Evolutionary conservation across 1,140 invertebrate species (phyloP).

Genomic region (Tenebrio molitor): DNA sequence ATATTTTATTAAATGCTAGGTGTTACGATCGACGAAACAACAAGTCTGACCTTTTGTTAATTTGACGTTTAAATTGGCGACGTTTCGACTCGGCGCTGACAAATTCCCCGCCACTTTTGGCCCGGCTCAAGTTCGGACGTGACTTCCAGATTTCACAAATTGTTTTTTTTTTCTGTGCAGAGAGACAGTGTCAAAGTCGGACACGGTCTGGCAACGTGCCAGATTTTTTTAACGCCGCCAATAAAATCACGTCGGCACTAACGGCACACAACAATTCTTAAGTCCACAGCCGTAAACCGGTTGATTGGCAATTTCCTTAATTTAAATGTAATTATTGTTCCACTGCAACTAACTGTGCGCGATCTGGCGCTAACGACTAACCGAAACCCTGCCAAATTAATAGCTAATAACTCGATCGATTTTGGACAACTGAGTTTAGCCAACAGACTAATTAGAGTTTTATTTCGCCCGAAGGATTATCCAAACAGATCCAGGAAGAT

Average conservation of each 20-base stretch:
- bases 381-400: too few species aligned
- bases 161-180: too few species aligned
- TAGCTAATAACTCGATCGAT: too few species aligned
- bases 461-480: too few species aligned
- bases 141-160: too few species aligned
- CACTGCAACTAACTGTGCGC: not conserved
- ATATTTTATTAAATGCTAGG: slow-evolving; percentile 30
- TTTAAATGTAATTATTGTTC: not conserved
- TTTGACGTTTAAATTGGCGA: not conserved
- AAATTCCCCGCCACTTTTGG: too few species aligned
- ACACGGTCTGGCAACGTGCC: not conserved
- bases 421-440: too few species aligned
- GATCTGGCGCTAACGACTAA: too few species aligned
- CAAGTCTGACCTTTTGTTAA: not conserved
- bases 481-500: too few species aligned
- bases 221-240: not conserved
- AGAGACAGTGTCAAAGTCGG: not conserved
- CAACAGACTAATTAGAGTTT: too few species aligned
- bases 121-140: too few species aligned
- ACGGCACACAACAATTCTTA: slow-evolving; percentile 11
- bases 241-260: slow-evolving; percentile 21
- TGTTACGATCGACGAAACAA: slow-evolving; percentile 10
- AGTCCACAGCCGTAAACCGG: not conserved
- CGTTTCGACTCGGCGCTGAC: too few species aligned
- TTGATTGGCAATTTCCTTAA: slow-evolving; percentile 9